A percentile compares a stretch with the other conserved stretches of the same genome.
Evolutionary conservation across 2,888 invertebrate species (phyloP).

Genomic region (Eupithecia exiguata): DNA sequence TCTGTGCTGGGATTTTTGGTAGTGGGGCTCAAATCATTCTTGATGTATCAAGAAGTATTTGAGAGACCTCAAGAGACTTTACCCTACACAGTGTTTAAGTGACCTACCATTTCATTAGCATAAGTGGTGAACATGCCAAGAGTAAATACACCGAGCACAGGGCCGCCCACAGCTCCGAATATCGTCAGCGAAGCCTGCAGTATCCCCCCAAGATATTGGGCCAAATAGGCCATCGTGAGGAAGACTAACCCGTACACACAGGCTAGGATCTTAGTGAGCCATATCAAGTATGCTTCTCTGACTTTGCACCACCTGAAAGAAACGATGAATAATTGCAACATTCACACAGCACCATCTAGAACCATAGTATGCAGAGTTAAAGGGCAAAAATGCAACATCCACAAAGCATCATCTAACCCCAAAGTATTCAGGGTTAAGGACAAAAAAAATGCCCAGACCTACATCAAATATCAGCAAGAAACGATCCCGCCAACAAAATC

Average conservation of each 20-base stretch:
- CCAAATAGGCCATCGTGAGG: slow-evolving; percentile 91
- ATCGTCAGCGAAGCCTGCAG: slow-evolving; percentile 93
- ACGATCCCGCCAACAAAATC: background rate
- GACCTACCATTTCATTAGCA: slow-evolving; percentile 87
- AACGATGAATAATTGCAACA: background rate
- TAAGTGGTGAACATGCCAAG: slow-evolving; percentile 92
- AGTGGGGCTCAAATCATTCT: no score
- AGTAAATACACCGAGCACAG: slow-evolving; percentile 92
- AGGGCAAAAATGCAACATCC: no score
- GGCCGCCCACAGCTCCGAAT: slow-evolving; percentile 94
- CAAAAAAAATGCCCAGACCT: background rate
- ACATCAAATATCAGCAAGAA: background rate
- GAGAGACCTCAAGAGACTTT: no score
- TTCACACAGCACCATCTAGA: background rate
- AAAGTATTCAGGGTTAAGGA: background rate
- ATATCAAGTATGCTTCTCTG: slow-evolving; percentile 66
- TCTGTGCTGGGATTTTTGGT: background rate
- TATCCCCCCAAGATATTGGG: slow-evolving; percentile 91
- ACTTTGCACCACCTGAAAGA: slow-evolving; percentile 66
- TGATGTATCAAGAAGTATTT: no score
- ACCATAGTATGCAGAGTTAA: background rate
- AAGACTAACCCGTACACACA: slow-evolving; percentile 89
- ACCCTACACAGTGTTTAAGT: background rate
- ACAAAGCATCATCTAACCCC: no score
- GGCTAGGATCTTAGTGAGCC: slow-evolving; percentile 87